Base-by-base conservation (phyloP, 1,140 invertebrate species). In the Ceratitis capitata region DNA sequence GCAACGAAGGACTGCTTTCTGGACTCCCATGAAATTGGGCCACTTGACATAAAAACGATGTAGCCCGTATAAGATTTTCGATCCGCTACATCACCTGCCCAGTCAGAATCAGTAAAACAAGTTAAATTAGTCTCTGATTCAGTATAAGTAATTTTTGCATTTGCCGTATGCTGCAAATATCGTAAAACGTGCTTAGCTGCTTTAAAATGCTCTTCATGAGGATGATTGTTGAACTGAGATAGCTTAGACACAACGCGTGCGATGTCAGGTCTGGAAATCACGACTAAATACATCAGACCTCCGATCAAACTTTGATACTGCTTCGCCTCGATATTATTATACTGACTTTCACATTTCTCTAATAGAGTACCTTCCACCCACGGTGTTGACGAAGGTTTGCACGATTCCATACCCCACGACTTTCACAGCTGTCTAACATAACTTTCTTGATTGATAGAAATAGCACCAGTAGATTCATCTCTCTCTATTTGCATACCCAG, bases 121-220 rank as follows among this genome's bases (percentile, higher is more conserved):
- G 7, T 9, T 7, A 61, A 61, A 12, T 61, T 5, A 23, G 58
- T 56, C 4, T 61, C 4, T 3, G 58, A 42, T 4, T 42, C 42
- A 42, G 3, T 3, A 12, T n/a, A n/a, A 16, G 26, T 32, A 35
- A 83, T 83, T 26, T 23, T 49, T 49, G 10, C 82, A 26, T 84
- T 56, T 56, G 47, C 4, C 29, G 47, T 56, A 35, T 16, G 26
- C 26, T 64, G 39, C 12, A 85, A 26, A 26, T 85, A 85, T 61
- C 85, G 26, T 2, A 85, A 53, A 5, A 85, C 49, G 56, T 82
- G 85, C 58, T 82, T 85, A 42, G 85, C 85, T 64, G 85, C 74
- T 29, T n/a, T n/a, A n/a, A n/a, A n/a, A n/a, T n/a, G n/a, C n/a
- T n/a, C n/a, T n/a, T n/a, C n/a, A n/a, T n/a, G 69, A 16, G 84